Evolutionary conservation across 2,888 invertebrate species (phyloP).

Genomic region (Pyrochroa serraticornis): DNA sequence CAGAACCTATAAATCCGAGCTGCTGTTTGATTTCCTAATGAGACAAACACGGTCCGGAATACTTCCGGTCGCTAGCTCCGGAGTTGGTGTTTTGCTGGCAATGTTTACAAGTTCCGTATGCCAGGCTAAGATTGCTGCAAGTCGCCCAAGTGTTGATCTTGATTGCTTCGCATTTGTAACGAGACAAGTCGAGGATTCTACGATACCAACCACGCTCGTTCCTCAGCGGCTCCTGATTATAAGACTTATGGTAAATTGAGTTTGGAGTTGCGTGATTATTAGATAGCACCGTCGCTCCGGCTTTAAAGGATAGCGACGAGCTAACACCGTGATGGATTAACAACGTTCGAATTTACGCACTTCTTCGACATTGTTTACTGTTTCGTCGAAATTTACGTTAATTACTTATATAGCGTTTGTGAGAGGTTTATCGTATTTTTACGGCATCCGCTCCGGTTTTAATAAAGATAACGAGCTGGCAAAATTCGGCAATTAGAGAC

Average conservation of each 20-base stretch:
- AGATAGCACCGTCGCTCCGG: constrained; percentile 9
- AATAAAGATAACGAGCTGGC: constrained; percentile 6
- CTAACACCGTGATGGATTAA: constrained; percentile 15
- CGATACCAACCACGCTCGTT: constrained; percentile 11
- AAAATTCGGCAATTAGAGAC: constrained; percentile 21
- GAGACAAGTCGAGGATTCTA: constrained; percentile 20
- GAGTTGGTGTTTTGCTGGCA: constrained; percentile 44
- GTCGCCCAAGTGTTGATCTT: constrained; percentile 23
- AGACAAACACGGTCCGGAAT: constrained; percentile 51
- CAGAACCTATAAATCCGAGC: constrained; percentile 48
- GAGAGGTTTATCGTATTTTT: constrained; percentile 10
- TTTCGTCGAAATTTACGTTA: neutral
- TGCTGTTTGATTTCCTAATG: constrained; percentile 55
- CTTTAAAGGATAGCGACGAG: constrained; percentile 1
- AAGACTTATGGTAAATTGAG: constrained; percentile 28
- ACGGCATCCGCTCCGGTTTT: neutral
- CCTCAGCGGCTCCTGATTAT: constrained; percentile 22
- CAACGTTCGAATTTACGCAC: constrained; percentile 1
- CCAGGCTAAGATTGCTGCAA: constrained; percentile 24
- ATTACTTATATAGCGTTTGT: neutral
- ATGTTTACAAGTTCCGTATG: constrained; percentile 42
- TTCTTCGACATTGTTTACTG: neutral
- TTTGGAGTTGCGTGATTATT: constrained; percentile 22
- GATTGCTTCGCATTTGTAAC: constrained; percentile 27
- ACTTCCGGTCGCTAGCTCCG: constrained; percentile 47